phyloP scores from a whole-genome alignment of 2,797 vertebrate genomes.

The Scyliorhinus canicula region DNA sequence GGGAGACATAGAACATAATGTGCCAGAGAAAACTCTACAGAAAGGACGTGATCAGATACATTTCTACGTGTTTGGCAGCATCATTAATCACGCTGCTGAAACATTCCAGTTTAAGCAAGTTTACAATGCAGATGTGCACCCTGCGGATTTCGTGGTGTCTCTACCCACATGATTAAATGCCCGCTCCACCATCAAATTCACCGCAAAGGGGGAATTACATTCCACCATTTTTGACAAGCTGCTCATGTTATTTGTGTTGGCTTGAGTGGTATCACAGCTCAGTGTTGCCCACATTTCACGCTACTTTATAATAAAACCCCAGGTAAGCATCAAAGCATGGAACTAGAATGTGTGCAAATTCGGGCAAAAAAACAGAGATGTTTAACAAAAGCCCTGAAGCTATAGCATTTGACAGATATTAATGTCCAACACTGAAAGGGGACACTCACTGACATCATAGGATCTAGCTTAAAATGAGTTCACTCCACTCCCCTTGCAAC shows the following conservation, averaged over 20 bases:
- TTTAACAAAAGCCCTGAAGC: background rate
- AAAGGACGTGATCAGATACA: too few species aligned
- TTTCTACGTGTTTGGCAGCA: too few species aligned
- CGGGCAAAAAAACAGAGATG: background rate
- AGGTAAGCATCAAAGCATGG: background rate
- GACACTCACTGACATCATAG: constrained; percentile 75
- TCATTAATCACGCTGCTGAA: too few species aligned
- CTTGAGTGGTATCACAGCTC: constrained; percentile 41
- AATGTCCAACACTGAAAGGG: constrained; percentile 59
- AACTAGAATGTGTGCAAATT: background rate
- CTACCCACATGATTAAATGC: background rate
- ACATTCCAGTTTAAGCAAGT: too few species aligned
- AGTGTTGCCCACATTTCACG: constrained; percentile 34
- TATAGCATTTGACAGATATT: background rate
- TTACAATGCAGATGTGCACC: too few species aligned
- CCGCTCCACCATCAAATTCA: background rate
- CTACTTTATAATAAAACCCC: background rate
- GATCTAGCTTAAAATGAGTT: constrained; percentile 77
- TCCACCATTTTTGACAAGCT: constrained; percentile 49
- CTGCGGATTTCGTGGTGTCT: too few species aligned
- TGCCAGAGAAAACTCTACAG: too few species aligned
- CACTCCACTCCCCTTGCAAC: constrained; percentile 77
- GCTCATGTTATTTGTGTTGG: constrained; percentile 49
- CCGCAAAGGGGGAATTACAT: background rate
- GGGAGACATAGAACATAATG: too few species aligned